Percentiles rank a stretch among this genome's conserved stretches.
Conservation (phyloP, 2,797 vertebrate species). For the Miichthys miiuy region DNA sequence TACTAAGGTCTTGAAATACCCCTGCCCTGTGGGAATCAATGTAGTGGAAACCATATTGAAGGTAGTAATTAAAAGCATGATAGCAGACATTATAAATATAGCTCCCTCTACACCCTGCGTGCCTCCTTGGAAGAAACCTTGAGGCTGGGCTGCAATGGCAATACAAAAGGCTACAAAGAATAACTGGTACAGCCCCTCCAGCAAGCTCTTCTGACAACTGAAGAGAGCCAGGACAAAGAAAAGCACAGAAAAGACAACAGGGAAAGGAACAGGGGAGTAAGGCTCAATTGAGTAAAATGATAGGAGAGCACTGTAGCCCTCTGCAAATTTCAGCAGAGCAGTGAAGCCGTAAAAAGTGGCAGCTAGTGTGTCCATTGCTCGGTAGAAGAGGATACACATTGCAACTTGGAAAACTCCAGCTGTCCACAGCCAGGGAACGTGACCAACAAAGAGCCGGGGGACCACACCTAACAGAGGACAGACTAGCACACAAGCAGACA, state of each 20-base stretch:
- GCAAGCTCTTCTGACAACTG: constrained; percentile 80
- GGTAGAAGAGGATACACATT: constrained; percentile 86
- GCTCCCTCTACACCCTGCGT: constrained; percentile 88
- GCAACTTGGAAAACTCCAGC: constrained; percentile 87
- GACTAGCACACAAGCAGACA: constrained; percentile 86
- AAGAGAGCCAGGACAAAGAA: constrained; percentile 87
- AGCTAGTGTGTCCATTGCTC: constrained; percentile 82
- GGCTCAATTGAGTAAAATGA: constrained; percentile 73
- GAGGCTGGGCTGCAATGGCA: constrained; percentile 84
- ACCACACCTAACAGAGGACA: constrained; percentile 88
- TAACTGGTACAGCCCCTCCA: constrained; percentile 86
- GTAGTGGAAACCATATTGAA: constrained; percentile 78
- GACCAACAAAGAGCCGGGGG: constrained; percentile 79
- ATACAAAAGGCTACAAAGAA: constrained; percentile 88
- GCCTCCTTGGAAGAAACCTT: constrained; percentile 85
- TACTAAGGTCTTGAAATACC: constrained; percentile 75
- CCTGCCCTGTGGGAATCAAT: constrained; percentile 80
- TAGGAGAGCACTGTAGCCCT: constrained; percentile 86
- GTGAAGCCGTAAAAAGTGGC: constrained; percentile 89
- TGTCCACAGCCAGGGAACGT: constrained; percentile 92
- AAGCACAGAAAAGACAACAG: constrained; percentile 87
- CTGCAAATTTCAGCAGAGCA: constrained; percentile 86
- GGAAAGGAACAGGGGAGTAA: constrained; percentile 80
- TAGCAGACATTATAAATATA: constrained; percentile 85
- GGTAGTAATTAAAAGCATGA: constrained; percentile 82